Base-by-base conservation (phyloP, 2,113 vertebrate genomes). In the Cromileptes altivelis region DNA sequence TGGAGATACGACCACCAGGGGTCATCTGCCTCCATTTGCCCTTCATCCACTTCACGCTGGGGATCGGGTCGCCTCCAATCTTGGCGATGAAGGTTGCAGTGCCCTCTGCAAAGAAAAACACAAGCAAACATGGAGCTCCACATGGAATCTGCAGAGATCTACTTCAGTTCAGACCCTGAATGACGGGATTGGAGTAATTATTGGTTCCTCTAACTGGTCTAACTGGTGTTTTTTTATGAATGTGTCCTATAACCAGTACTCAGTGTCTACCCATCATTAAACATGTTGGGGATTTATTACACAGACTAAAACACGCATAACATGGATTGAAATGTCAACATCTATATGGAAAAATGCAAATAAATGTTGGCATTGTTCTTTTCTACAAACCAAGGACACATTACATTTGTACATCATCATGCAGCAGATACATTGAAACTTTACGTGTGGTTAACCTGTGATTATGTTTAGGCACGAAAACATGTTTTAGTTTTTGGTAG, bases 21-120 rank as follows among this genome's bases (percentile, higher is more conserved):
- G 97, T 98, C 80, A 99, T 94, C 61, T 99, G 97, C 64, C 98
- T 97, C 98, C 98, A 99, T 85, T 99, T 99, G 23, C 98, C 98
- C 88, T 99, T 99, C 90, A 98, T 96, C 98, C 98, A 99, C 87
- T 98, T 99, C 60, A 99, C 98, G 40, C 96, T 97, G 45, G 98
- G 98, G 91, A 99, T 97, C 0, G 98, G 98, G 82, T 99, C 98
- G 2, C 98, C 98, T 37, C 97, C 97, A 76, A 99, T 97, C 95
- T 99, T 99, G 58, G 98, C 98, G 65, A 96, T 97, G 86, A 99
- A 99, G 13, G 93, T 98, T 47, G 98, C 98, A 1, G 96, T 96
- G 2, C 95, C 96, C 95, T 99, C 98, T 99, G 95, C 49, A 78
- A 75, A 64, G 13, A 30, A 2, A 37, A 71, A 37, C 68, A 60